phyloP scores from a whole-genome alignment of 2,888 invertebrate species.

The Thecocarcelia acutangulata region DNA sequence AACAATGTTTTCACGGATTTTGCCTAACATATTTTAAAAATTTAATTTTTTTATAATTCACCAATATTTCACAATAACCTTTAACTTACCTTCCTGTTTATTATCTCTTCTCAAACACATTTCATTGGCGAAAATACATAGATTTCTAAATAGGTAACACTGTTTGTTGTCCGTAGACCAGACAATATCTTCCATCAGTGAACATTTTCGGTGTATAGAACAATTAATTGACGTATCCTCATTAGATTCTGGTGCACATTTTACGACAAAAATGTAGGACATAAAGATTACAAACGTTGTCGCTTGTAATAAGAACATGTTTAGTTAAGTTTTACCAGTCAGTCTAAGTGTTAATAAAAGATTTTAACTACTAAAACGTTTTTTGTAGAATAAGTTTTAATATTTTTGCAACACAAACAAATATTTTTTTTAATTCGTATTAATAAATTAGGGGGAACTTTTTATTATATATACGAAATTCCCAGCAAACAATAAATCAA shows the following conservation, averaged over 20 bases:
- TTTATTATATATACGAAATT: slow-evolving; percentile 11
- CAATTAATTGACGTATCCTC: slow-evolving; percentile 26
- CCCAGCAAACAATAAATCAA: not conserved
- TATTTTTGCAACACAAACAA: too few relatives aligned
- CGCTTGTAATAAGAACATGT: slow-evolving; percentile 37
- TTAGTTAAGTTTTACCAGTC: not conserved
- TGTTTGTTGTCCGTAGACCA: slow-evolving; percentile 35
- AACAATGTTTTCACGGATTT: too few relatives aligned
- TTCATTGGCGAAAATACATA: slow-evolving; percentile 46
- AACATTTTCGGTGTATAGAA: slow-evolving; percentile 32
- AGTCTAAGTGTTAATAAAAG: slow-evolving; percentile 1
- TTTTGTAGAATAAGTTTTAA: not conserved
- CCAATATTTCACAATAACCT: too few relatives aligned
- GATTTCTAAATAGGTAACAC: slow-evolving; percentile 56
- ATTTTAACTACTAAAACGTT: slow-evolving; percentile 21
- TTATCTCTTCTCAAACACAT: slow-evolving; percentile 38
- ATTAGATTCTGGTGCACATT: not conserved
- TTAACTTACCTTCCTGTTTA: slow-evolving; percentile 33
- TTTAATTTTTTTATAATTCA: too few relatives aligned
- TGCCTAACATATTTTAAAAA: too few relatives aligned
- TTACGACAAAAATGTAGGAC: not conserved
- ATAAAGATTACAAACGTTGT: slow-evolving; percentile 1
- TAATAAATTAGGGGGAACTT: slow-evolving; percentile 28
- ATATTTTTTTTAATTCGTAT: too few relatives aligned
- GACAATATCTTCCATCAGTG: slow-evolving; percentile 40